These are phyloP conservation scores for Troides aeacus DNA, from an alignment of 2,888 invertebrate genomes.

Conservation along the genomic window DNA sequence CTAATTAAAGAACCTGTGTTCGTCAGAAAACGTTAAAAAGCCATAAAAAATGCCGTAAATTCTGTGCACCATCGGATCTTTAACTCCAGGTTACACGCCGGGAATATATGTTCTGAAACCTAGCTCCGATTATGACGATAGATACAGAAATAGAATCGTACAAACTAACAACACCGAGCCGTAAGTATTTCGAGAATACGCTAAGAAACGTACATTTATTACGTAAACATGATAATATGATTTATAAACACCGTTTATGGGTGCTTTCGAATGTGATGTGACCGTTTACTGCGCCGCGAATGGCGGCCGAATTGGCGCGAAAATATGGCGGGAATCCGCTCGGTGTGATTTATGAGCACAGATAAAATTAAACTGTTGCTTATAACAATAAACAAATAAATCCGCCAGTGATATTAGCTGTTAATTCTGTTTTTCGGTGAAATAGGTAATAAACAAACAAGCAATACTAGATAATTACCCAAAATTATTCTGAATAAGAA, in stretches of 20 bases:
- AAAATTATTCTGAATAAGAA: no score
- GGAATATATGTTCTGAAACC: background rate
- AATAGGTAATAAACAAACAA: no score
- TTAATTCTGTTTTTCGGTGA: no score
- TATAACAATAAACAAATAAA: no score
- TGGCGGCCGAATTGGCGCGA: background rate
- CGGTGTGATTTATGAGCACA: background rate
- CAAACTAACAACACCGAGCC: slow-evolving; percentile 13
- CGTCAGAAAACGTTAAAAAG: background rate
- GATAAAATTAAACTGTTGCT: background rate
- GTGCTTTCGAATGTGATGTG: slow-evolving; percentile 6
- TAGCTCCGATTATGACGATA: slow-evolving; percentile 2
- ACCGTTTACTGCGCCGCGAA: background rate
- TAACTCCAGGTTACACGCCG: background rate
- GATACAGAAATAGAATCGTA: slow-evolving; percentile 13
- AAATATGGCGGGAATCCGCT: background rate
- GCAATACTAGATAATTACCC: no score
- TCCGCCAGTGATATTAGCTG: no score
- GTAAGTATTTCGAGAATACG: slow-evolving; percentile 12
- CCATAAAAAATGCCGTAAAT: background rate
- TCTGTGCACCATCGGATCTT: background rate
- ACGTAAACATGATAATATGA: slow-evolving; percentile 7
- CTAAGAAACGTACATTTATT: background rate
- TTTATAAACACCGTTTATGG: slow-evolving; percentile 9
- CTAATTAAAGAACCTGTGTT: no score